Percentiles rank a stretch among this genome's conserved stretches.
These are phyloP conservation scores for Homalodisca vitripennis DNA, from an alignment of 1,140 invertebrate genomes.

Conservation along the genomic window DNA sequence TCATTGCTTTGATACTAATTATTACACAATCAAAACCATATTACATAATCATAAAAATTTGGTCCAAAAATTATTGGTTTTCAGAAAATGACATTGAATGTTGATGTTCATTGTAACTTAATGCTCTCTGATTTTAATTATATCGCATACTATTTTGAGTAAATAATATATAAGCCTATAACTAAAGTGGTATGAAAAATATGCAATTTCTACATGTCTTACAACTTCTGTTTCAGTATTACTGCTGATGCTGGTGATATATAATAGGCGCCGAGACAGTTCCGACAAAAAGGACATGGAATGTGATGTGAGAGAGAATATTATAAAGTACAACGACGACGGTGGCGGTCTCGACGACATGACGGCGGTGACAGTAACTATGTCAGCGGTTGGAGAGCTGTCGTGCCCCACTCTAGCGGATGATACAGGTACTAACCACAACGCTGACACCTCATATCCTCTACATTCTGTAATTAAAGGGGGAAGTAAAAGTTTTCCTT, in stretches of 20 bases:
- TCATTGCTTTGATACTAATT: no score
- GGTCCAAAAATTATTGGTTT: no score
- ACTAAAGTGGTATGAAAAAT: no score
- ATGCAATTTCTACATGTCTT: no score
- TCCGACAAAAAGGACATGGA: constrained; percentile 8
- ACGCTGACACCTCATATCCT: not conserved
- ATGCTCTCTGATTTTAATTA: no score
- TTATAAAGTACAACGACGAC: constrained; percentile 68
- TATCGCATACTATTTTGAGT: no score
- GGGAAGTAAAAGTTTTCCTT: not conserved
- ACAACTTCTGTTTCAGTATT: not conserved
- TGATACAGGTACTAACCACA: not conserved
- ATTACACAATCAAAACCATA: no score
- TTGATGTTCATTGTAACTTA: no score
- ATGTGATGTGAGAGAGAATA: constrained; percentile 64
- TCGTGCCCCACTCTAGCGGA: not conserved
- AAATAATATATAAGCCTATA: no score
- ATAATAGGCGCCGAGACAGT: not conserved
- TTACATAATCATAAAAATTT: no score
- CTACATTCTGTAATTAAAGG: not conserved
- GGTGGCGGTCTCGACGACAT: constrained; percentile 65
- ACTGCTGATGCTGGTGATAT: constrained; percentile 11
- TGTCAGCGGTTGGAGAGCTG: not conserved
- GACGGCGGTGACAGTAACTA: constrained; percentile 48
- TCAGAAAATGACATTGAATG: no score